Evolutionary conservation across 2,888 invertebrate species (phyloP).

Genomic region (Bruchidius siliquastri): DNA sequence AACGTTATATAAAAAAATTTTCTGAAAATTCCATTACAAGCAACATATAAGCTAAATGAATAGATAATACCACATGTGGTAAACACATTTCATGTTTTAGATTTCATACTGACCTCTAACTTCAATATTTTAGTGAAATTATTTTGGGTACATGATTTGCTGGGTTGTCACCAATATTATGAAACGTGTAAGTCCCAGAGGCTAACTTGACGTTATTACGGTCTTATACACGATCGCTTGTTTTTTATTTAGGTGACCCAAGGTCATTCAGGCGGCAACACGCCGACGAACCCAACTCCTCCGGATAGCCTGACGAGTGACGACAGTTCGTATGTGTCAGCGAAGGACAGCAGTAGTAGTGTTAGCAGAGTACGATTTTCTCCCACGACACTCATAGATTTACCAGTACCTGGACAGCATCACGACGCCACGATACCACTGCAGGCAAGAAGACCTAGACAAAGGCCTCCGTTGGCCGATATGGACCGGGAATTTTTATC

Average conservation of each 20-base stretch:
- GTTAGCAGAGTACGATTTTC: constrained; percentile 72
- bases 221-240: too few relatives aligned
- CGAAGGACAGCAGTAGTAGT: constrained; percentile 71
- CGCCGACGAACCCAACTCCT: constrained; percentile 80
- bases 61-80: too few relatives aligned
- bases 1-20: too few relatives aligned
- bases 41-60: too few relatives aligned
- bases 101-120: too few relatives aligned
- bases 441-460: constrained; percentile 48
- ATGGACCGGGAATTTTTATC: constrained; percentile 55
- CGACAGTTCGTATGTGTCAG: constrained; percentile 84
- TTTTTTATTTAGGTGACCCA: constrained; percentile 25
- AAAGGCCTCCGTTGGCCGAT: constrained; percentile 51
- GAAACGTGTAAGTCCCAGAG: too few relatives aligned
- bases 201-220: too few relatives aligned
- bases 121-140: too few relatives aligned
- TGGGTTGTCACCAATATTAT: too few relatives aligned
- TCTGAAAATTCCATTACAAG: too few relatives aligned
- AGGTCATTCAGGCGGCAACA: constrained; percentile 58
- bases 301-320: constrained; percentile 83
- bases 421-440: constrained; percentile 54
- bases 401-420: constrained; percentile 52
- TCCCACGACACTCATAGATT: constrained; percentile 66
- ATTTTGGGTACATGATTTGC: too few relatives aligned
- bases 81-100: too few relatives aligned